Base-by-base conservation (phyloP, 2,113 vertebrate species). In the Phodopus roborovskii region DNA sequence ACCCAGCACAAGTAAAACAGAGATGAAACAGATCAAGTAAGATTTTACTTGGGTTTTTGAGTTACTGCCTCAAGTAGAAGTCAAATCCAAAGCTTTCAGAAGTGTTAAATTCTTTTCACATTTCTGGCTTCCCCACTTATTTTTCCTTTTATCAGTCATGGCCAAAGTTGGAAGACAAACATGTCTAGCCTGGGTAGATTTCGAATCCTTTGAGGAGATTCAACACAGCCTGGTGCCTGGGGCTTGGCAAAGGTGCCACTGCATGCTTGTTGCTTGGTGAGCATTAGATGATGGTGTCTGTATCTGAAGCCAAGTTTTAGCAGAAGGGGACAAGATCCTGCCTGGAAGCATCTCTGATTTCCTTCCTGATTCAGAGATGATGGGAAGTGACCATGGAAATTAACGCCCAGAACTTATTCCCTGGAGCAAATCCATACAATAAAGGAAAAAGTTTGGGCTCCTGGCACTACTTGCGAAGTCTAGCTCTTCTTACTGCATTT, bases 91-190 rank as follows among this genome's bases (percentile, higher is more conserved):
- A 50, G 33, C 82, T 93, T 93, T 95, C 58, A 87, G 53, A 96
- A 94, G 75, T 92, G 81, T 60, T 92, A 82, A 87, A 89, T 95
- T 96, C 92, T 94, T 96, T 93, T 95, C 84, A 78, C 79, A 75
- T 79, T 95, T 96, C 78, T 97, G 93, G 78, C 42, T 91, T 91
- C 64, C 66, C 39, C 15, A 90, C 39, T 96, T 91, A 58, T 78
- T 94, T 96, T 96, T 30, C 68, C 36, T 92, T 88, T 96, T 90
- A 73, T 94, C 87, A 87, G 28, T 96, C 74, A 81, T 77, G 78
- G 53, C 70, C 68, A 58, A 88, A 82, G 39, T 60, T 87, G 87
- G 93, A 95, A 94, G 62, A 87, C 48, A 84, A 90, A n/a, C 30
- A 71, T 33, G 83, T 90, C 89, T 95, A 94, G 92, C 56, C 17